phyloP scores from a whole-genome alignment of 2,888 invertebrate genomes.

The Muschampia plurimacula region DNA sequence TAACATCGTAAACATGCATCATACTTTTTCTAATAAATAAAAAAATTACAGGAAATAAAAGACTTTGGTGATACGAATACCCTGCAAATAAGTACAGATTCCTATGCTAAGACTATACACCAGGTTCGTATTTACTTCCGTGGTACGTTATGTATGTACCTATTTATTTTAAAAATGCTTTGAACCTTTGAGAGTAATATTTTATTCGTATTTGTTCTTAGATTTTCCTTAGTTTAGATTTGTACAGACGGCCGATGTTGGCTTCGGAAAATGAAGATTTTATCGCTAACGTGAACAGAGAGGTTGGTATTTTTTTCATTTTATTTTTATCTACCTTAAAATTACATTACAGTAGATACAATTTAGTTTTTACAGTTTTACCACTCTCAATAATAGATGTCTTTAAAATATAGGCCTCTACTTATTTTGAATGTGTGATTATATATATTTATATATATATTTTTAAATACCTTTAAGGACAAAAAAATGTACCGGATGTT shows the following conservation, averaged over 20 bases:
- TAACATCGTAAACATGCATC: too few relatives aligned
- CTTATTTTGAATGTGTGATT: too few relatives aligned
- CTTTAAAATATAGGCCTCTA: too few relatives aligned
- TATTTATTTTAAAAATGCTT: not conserved
- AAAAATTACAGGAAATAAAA: constrained; percentile 66
- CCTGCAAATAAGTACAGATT: constrained; percentile 55
- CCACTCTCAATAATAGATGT: too few relatives aligned
- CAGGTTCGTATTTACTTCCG: constrained; percentile 54
- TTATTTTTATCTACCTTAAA: not conserved
- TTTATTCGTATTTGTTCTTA: constrained; percentile 54
- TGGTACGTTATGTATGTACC: too few relatives aligned
- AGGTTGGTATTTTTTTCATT: constrained; percentile 62
- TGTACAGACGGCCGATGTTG: constrained; percentile 77
- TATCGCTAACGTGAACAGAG: constrained; percentile 84
- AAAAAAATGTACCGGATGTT: too few relatives aligned
- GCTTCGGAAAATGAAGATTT: constrained; percentile 76
- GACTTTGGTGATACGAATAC: constrained; percentile 65
- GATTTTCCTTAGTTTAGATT: constrained; percentile 76
- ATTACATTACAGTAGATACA: not conserved
- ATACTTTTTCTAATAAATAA: too few relatives aligned
- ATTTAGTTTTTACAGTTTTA: too few relatives aligned
- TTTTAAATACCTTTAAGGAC: too few relatives aligned
- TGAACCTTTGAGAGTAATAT: not conserved
- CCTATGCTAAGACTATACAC: constrained; percentile 75
- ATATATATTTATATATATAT: too few relatives aligned